Evolutionary conservation across 35 echinoderm and acorn worm species (phyloP).

Genomic region (Heliocidaris erythrogramma): DNA sequence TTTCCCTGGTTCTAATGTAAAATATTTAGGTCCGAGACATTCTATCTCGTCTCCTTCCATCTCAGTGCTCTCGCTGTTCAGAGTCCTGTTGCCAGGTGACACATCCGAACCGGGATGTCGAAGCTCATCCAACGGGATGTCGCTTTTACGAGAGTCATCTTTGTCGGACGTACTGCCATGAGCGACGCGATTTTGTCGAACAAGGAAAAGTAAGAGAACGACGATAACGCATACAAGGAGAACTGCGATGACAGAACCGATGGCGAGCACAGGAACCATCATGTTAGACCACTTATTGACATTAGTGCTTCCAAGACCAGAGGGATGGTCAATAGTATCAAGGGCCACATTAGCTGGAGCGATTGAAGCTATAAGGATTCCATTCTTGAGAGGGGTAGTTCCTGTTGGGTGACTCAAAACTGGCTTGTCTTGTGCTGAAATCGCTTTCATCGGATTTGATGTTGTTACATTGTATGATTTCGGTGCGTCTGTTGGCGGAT

Average conservation of each 20-base stretch:
- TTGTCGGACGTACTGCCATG: constrained; percentile 11
- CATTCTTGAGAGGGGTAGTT: neutral
- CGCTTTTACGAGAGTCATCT: constrained; percentile 18
- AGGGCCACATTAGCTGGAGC: neutral
- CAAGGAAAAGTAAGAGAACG: constrained; percentile 30
- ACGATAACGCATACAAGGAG: constrained; percentile 29
- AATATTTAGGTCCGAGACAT: neutral
- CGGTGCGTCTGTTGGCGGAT: neutral
- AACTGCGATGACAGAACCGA: constrained; percentile 35
- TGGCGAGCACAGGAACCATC: constrained; percentile 26
- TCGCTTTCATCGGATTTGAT: neutral
- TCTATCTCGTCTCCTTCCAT: neutral
- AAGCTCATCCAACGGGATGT: neutral
- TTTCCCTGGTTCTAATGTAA: constrained; percentile 26
- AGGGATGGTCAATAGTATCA: neutral
- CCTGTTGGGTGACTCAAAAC: neutral
- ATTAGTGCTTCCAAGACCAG: neutral
- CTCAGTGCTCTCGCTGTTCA: neutral
- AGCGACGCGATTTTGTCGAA: constrained; percentile 43
- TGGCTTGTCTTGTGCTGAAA: neutral
- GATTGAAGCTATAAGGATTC: neutral
- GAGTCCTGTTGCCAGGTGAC: neutral
- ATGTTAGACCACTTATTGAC: constrained; percentile 28
- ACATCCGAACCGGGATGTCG: neutral
- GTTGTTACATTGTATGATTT: no score